Percentiles rank a stretch among this genome's conserved stretches.
These are phyloP conservation scores for Mastigias papua DNA, from an alignment of 30 jellyfish, hydroid and myxozoan genomes.

Conservation along the genomic window DNA sequence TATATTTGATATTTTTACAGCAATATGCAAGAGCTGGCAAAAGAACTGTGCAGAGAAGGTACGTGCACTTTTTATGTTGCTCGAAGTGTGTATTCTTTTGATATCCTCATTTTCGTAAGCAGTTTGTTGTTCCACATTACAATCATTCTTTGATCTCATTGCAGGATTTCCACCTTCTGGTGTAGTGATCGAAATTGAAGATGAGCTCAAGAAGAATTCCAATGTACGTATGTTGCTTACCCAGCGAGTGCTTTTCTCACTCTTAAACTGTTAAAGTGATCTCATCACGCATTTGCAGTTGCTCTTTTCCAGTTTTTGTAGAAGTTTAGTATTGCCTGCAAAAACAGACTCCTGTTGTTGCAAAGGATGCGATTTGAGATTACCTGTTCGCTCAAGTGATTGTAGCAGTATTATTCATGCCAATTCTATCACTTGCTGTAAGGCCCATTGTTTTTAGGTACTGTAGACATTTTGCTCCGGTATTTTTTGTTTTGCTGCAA, in stretches of 20 bases:
- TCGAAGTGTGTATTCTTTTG: not conserved
- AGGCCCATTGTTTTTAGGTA: too few species aligned
- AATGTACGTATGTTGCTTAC: not conserved
- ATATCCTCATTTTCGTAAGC: not conserved
- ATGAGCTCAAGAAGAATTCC: not conserved
- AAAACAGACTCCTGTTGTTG: not conserved
- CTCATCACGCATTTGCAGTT: too few species aligned
- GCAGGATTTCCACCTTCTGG: conserved; percentile 82
- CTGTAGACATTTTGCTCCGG: too few species aligned
- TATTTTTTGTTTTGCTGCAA: too few species aligned
- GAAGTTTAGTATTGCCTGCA: not conserved
- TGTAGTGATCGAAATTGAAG: conserved; percentile 70
- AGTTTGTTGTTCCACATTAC: not conserved
- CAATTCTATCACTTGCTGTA: too few species aligned
- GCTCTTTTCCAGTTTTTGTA: too few species aligned
- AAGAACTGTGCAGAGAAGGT: conserved; percentile 79
- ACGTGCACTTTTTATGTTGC: not conserved
- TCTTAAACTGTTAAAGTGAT: not conserved
- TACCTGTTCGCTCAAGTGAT: too few species aligned
- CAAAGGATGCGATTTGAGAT: not conserved
- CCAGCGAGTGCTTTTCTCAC: not conserved
- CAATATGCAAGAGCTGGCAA: conserved; percentile 65
- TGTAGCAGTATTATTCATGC: too few species aligned
- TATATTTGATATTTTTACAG: not conserved
- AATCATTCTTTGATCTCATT: not conserved